phyloP scores from a whole-genome alignment of 2,113 vertebrate species.

The Hoplias malabaricus region DNA sequence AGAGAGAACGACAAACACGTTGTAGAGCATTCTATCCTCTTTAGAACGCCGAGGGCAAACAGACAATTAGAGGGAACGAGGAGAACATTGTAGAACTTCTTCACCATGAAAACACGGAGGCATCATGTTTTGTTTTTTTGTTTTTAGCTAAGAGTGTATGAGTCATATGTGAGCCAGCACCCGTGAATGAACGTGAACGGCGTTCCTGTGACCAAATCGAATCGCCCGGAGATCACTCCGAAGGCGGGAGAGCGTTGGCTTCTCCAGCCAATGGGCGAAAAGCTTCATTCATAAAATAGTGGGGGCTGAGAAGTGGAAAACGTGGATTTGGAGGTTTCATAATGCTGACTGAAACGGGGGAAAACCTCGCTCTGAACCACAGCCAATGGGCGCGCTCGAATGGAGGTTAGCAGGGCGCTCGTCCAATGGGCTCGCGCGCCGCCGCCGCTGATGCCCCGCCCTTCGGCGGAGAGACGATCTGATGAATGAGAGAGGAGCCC shows the following conservation, averaged over 20 bases:
- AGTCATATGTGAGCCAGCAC: conserved; percentile 56
- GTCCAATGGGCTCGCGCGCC: conserved; percentile 60
- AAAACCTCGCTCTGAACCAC: conserved; percentile 65
- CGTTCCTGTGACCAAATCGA: conserved; percentile 55
- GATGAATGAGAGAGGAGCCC: conserved; percentile 64
- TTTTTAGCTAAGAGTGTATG: too few relatives aligned
- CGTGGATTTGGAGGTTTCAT: conserved; percentile 74
- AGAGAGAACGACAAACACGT: too few relatives aligned
- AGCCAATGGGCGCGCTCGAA: conserved; percentile 62
- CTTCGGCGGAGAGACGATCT: conserved; percentile 57
- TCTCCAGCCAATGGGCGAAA: conserved; percentile 63
- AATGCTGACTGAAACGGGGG: conserved; percentile 71
- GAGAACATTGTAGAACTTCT: too few relatives aligned
- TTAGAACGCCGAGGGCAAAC: too few relatives aligned
- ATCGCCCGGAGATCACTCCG: neutral
- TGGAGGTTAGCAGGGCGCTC: conserved; percentile 56
- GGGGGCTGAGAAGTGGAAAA: conserved; percentile 63
- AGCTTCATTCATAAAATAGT: conserved; percentile 78
- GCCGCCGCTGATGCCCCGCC: conserved; percentile 54
- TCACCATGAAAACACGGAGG: too few relatives aligned
- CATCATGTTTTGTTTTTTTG: neutral
- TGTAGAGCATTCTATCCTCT: too few relatives aligned
- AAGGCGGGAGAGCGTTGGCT: conserved; percentile 56
- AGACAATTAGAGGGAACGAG: too few relatives aligned
- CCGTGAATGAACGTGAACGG: conserved; percentile 56